phyloP scores from a whole-genome alignment of 1,140 invertebrate species.

The Oryzaephilus surinamensis region DNA sequence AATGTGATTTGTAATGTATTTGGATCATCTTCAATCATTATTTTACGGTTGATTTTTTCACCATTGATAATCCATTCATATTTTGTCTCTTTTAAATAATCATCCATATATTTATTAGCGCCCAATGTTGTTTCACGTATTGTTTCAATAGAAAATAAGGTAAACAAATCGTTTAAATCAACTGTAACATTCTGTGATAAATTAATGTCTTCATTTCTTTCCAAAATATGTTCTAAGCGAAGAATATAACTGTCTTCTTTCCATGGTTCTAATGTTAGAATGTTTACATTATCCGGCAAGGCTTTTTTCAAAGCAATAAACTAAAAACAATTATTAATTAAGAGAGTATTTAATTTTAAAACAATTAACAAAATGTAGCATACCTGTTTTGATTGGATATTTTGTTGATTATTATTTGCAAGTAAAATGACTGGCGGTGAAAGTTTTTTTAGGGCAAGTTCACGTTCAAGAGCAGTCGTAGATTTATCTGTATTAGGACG shows the following conservation, averaged over 20 bases:
- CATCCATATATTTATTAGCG: background rate
- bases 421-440: conserved; percentile 12
- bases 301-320: conserved; percentile 18
- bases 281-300: conserved; percentile 66
- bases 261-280: conserved; percentile 79
- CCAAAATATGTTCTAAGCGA: conserved; percentile 78
- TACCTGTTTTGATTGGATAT: background rate
- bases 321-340: conserved; percentile 5
- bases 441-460: conserved; percentile 14
- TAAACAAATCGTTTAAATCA: conserved; percentile 35
- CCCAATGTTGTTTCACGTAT: conserved; percentile 12
- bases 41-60: background rate
- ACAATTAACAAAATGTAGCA: background rate
- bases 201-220: conserved; percentile 51
- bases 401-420: conserved; percentile 4
- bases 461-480: conserved; percentile 6
- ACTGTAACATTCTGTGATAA: conserved; percentile 46
- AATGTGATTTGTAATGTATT: conserved; percentile 5
- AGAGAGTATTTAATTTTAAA: background rate
- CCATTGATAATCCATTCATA: background rate
- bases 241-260: conserved; percentile 55
- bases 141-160: conserved; percentile 2
- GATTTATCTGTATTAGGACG: conserved; percentile 3
- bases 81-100: background rate
- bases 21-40: too few species aligned